Percentiles rank a stretch among this genome's conserved stretches.
Conservation (phyloP, 53 echinoderm and acorn worm species). For the Mesocentrotus franciscanus region DNA sequence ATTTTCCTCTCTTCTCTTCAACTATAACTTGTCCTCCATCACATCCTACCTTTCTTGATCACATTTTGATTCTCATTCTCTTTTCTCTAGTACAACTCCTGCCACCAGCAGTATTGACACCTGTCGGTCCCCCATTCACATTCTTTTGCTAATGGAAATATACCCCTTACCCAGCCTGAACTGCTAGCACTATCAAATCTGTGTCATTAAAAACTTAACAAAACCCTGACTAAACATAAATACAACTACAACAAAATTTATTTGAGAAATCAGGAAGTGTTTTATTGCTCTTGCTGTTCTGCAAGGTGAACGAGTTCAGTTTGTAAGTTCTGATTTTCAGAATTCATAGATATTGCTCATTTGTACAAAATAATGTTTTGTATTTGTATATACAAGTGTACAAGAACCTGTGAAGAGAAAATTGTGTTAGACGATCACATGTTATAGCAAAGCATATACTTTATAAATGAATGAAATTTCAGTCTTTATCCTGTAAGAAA, state of each 20-base stretch:
- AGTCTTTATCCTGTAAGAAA: conserved; percentile 18
- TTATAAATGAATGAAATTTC: neutral
- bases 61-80: too few relatives aligned
- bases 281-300: conserved; percentile 44
- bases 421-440: neutral
- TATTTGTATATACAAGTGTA: conserved; percentile 64
- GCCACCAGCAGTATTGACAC: too few relatives aligned
- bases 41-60: too few relatives aligned
- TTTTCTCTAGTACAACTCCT: too few relatives aligned
- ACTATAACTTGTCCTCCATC: too few relatives aligned
- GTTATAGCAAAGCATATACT: neutral
- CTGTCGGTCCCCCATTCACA: too few relatives aligned
- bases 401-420: conserved; percentile 52
- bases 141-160: too few relatives aligned
- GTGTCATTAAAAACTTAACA: neutral
- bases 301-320: conserved; percentile 30
- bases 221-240: neutral
- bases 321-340: conserved; percentile 28
- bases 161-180: too few relatives aligned
- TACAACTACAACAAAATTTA: neutral
- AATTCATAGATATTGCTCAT: conserved; percentile 41
- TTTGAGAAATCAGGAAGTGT: neutral
- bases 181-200: too few relatives aligned
- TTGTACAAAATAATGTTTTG: conserved; percentile 61
- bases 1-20: too few relatives aligned